Conservation (phyloP, 2,888 invertebrate genomes). For the Synanthedon andrenaeformis region DNA sequence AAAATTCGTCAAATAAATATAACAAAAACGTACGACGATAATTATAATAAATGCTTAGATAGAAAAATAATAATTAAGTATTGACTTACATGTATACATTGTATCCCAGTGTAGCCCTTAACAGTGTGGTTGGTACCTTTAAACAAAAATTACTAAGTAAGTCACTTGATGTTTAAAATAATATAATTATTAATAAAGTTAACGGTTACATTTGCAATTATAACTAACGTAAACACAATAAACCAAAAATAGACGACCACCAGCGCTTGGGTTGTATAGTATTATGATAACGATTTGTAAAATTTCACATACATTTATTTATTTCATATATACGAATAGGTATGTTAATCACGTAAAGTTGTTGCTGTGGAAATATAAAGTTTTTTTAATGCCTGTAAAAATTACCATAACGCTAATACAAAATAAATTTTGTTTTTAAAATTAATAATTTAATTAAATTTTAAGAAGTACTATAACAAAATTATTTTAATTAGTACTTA, state of each 20-base stretch:
- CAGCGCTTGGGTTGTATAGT: neutral
- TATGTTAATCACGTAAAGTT: too few species aligned
- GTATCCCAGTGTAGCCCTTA: neutral
- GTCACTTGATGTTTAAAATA: neutral
- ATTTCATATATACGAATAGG: neutral
- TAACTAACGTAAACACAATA: neutral
- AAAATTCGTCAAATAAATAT: too few species aligned
- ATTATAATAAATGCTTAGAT: too few species aligned
- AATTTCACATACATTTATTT: neutral
- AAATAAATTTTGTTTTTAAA: too few species aligned
- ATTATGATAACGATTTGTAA: neutral
- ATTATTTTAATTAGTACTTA: too few species aligned
- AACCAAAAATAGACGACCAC: neutral
- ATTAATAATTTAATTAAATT: too few species aligned
- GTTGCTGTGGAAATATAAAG: too few species aligned
- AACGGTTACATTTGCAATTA: neutral
- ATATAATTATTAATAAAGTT: neutral
- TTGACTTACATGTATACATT: conserved; percentile 31
- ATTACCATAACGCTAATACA: too few species aligned
- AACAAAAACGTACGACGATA: too few species aligned
- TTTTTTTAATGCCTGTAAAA: too few species aligned
- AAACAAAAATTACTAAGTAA: conserved; percentile 9
- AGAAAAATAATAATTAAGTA: too few species aligned
- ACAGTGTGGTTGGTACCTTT: conserved; percentile 19
- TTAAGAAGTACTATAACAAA: too few species aligned